Evolutionary conservation across 2,797 vertebrate species (phyloP), one percentile per base, ranked within the genome.

Genomic region (Phyllotis vaccarum): DNA sequence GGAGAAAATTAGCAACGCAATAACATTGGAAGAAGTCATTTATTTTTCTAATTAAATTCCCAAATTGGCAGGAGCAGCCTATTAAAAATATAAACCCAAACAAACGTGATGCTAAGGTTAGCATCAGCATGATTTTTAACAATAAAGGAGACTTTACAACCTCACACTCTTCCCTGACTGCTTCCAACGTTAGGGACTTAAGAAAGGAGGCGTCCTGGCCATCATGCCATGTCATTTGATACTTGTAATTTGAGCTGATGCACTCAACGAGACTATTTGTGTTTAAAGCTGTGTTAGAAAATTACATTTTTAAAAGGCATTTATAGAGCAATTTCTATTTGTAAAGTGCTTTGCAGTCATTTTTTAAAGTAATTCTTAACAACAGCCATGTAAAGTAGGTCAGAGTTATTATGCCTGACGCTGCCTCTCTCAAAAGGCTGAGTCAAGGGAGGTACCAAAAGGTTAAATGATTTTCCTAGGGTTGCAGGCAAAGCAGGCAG

Each of bases 1-100:
- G 58, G 75, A 27, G 29, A 78, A 54, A 54, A 68, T 68, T 83
- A 86, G 75, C 72, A 94, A 13, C 54, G 60, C 62, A 80, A 89
- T 37, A 72, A 62, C 87, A 64, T 72, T 22, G 46, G 37, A 12
- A 91, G 78, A 97, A 97, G 86, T 90, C 96, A 88, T 95, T 97
- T 97, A 93, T 95, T 96, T 94, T 94, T 93, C 97, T 96, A 97
- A 97, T 97, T 98, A 96, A 96, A 96, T 97, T 89, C 89, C 95
- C 89, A 90, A 91, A 94, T 43, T 72, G 56, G 62, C 94, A 52
- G 93, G 89, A 96, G 86, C 88, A 90, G 89, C 91, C 76, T 83
- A 96, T 95, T 95, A 94, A 94, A 96, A 95, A 90, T 34, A 89
- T 62, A 95, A 96, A 95, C 70, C 54, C 94, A 97, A 97, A 81